phyloP scores from a whole-genome alignment of 2,113 vertebrate species.

The Tor tambroides region DNA sequence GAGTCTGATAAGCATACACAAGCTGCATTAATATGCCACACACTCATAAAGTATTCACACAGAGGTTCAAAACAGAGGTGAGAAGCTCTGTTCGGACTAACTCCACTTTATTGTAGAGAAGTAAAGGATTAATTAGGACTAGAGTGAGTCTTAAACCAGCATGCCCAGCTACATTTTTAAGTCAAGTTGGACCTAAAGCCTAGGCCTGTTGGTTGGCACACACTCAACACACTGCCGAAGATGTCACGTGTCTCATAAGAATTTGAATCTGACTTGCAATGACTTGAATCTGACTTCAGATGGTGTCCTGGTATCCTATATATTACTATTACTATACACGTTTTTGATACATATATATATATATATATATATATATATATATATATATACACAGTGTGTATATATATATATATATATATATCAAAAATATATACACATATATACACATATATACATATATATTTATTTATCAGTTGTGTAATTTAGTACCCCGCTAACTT shows the following conservation, averaged over 20 bases:
- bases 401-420: no score
- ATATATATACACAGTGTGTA: no score
- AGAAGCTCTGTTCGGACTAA: not conserved
- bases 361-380: no score
- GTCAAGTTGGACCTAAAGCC: no score
- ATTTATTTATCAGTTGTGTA: not conserved
- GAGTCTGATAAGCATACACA: slow-evolving; percentile 31
- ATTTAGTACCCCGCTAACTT: no score
- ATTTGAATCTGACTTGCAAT: not conserved
- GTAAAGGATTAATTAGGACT: not conserved
- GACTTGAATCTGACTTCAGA: not conserved
- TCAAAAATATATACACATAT: no score
- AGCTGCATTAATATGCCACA: slow-evolving; percentile 50
- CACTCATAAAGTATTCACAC: slow-evolving; percentile 30
- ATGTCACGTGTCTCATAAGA: not conserved
- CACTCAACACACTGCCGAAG: no score
- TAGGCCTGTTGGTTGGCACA: no score
- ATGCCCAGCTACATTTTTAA: not conserved
- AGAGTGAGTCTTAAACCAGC: not conserved
- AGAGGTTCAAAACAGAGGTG: slow-evolving; percentile 14
- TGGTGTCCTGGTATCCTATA: no score
- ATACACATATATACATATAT: no score
- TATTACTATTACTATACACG: not conserved
- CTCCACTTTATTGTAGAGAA: not conserved
- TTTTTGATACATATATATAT: no score